Conservation (phyloP, 2,113 vertebrate genomes). For the Empidonax alnorum region DNA sequence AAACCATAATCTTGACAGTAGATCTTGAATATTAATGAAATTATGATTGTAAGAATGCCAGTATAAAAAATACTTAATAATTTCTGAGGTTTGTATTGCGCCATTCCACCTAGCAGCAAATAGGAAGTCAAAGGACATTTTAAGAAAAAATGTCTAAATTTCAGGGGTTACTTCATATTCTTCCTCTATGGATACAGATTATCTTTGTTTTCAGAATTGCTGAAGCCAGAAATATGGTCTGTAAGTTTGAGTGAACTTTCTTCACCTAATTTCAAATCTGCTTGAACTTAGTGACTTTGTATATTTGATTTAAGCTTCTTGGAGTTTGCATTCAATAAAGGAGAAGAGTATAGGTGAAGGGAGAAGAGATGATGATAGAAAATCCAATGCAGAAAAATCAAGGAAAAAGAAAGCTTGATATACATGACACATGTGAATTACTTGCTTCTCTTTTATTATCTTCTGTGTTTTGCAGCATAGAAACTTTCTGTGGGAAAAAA, state of each 20-base stretch:
- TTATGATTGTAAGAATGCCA: background rate
- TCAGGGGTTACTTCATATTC: background rate
- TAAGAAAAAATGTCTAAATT: background rate
- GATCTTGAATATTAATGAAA: background rate
- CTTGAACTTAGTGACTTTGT: constrained; percentile 46
- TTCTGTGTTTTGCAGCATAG: background rate
- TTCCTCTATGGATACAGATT: background rate
- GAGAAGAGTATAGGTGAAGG: background rate
- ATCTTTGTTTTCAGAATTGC: constrained; percentile 40
- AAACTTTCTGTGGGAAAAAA: background rate
- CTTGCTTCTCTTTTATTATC: background rate
- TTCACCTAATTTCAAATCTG: constrained; percentile 57
- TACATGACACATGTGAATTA: background rate
- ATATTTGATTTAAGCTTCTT: constrained; percentile 49
- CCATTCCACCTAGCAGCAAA: background rate
- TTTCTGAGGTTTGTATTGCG: background rate
- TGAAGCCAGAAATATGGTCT: constrained; percentile 20
- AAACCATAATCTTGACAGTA: background rate
- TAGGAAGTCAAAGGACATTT: background rate
- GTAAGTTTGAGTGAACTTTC: constrained; percentile 42
- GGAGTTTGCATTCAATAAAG: constrained; percentile 45
- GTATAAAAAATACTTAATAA: background rate
- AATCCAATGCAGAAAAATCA: background rate
- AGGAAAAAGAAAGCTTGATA: background rate
- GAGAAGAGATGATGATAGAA: background rate